These are phyloP conservation scores for Meghimatium bilineatum DNA, from an alignment of 2,888 invertebrate genomes.

Conservation along the genomic window DNA sequence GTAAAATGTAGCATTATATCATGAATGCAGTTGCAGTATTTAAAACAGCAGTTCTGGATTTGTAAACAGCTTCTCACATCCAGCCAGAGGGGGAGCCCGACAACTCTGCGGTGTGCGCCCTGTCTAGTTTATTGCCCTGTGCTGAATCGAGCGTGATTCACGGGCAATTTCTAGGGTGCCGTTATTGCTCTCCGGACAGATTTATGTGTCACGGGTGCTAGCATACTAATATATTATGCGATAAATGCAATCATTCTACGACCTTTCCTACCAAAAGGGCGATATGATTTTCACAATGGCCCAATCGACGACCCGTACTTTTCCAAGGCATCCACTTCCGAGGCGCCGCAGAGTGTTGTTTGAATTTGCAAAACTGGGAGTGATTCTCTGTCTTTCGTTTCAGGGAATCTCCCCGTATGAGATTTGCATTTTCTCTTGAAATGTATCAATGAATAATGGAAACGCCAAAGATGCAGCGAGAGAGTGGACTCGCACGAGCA, in stretches of 20 bases:
- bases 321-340: slow-evolving; percentile 30
- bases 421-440: slow-evolving; percentile 36
- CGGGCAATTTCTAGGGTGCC: slow-evolving; percentile 37
- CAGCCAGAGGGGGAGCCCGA: neutral
- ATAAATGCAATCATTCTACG: slow-evolving; percentile 43
- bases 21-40: neutral
- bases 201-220: slow-evolving; percentile 42
- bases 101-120: slow-evolving; percentile 25
- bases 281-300: slow-evolving; percentile 42
- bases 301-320: slow-evolving; percentile 30
- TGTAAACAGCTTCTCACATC: slow-evolving; percentile 23
- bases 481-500: slow-evolving; percentile 18
- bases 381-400: slow-evolving; percentile 19
- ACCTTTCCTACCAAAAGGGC: slow-evolving; percentile 38
- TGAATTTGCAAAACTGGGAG: slow-evolving; percentile 27
- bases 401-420: slow-evolving; percentile 26
- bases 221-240: slow-evolving; percentile 46
- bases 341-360: slow-evolving; percentile 23
- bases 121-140: slow-evolving; percentile 28
- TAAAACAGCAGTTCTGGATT: slow-evolving; percentile 11
- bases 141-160: slow-evolving; percentile 45
- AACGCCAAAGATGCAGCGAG: slow-evolving; percentile 27
- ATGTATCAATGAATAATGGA: slow-evolving; percentile 41
- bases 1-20: neutral
- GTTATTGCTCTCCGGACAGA: slow-evolving; percentile 43